Conservation (phyloP, 1,140 invertebrate species). For the Lepidurus apus region DNA sequence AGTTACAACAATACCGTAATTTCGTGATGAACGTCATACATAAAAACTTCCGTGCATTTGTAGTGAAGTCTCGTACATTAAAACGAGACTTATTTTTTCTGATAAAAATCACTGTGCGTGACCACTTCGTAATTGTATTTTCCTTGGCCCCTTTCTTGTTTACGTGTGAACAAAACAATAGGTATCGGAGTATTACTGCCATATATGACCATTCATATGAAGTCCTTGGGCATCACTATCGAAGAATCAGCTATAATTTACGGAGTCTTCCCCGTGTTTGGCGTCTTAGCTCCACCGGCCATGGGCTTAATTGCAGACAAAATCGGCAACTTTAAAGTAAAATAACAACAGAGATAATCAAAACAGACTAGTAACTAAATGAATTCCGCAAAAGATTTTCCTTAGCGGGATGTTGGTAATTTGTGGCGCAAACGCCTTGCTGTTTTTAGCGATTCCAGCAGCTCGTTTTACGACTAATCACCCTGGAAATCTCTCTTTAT, state of each 20-base stretch:
- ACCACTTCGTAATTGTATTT: neutral
- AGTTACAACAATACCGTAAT: no score
- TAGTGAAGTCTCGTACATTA: no score
- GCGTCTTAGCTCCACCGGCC: conserved; percentile 69
- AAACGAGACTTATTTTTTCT: no score
- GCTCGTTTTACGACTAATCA: conserved; percentile 27
- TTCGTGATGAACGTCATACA: no score
- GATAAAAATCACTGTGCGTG: no score
- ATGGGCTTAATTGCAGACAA: conserved; percentile 69
- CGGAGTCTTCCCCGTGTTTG: conserved; percentile 68
- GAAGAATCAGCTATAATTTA: conserved; percentile 82
- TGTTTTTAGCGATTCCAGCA: conserved; percentile 37
- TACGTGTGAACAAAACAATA: conserved; percentile 43
- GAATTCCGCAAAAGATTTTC: conserved; percentile 12
- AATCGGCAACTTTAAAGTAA: conserved; percentile 74
- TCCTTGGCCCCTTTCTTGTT: conserved; percentile 26
- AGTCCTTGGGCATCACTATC: conserved; percentile 71
- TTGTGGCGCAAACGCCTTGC: conserved; percentile 26
- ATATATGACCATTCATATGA: conserved; percentile 79
- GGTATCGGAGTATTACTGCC: conserved; percentile 70
- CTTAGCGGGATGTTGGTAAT: conserved; percentile 26
- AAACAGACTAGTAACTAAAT: conserved; percentile 7
- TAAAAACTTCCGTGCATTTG: no score
- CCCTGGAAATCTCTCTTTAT: conserved; percentile 27
- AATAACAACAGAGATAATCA: conserved; percentile 29